phyloP scores from a whole-genome alignment of 2,888 invertebrate species.

The Scaptodrosophila latifasciaeformis region DNA sequence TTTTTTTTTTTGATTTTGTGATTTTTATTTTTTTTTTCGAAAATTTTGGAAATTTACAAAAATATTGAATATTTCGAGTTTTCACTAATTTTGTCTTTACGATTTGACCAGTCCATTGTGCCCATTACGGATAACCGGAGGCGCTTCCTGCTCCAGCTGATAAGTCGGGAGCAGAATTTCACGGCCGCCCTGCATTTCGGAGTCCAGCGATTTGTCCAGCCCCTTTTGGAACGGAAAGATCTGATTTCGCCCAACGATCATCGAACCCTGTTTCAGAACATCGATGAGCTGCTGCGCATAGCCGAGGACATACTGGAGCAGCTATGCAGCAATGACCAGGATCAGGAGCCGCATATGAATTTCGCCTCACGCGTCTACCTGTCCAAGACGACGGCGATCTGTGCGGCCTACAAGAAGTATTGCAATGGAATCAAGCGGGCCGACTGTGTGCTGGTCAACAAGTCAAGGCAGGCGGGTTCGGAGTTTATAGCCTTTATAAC shows the following conservation, averaged over 20 bases:
- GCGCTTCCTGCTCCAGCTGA: slow-evolving; percentile 84
- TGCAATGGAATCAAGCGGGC: slow-evolving; percentile 89
- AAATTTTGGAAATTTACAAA: no score
- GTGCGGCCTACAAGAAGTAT: slow-evolving; percentile 87
- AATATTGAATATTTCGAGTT: slow-evolving; percentile 12
- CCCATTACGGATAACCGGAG: slow-evolving; percentile 78
- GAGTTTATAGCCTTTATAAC: slow-evolving; percentile 88
- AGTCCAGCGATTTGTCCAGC: slow-evolving; percentile 84
- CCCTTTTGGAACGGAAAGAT: slow-evolving; percentile 84
- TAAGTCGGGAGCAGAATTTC: slow-evolving; percentile 86
- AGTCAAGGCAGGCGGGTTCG: slow-evolving; percentile 83
- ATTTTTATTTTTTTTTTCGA: slow-evolving; percentile 35
- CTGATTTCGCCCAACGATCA: slow-evolving; percentile 86
- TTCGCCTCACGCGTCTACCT: slow-evolving; percentile 83
- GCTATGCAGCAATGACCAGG: slow-evolving; percentile 79
- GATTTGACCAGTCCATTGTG: slow-evolving; percentile 71
- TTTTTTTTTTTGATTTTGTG: slow-evolving; percentile 30
- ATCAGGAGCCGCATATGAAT: slow-evolving; percentile 82
- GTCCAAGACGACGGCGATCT: slow-evolving; percentile 83
- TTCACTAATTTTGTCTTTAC: slow-evolving; percentile 10
- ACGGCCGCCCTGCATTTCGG: slow-evolving; percentile 87
- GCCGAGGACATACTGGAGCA: slow-evolving; percentile 89
- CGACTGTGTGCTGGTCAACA: slow-evolving; percentile 88
- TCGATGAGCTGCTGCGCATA: slow-evolving; percentile 85
- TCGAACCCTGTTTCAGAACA: slow-evolving; percentile 87